Base-by-base conservation (phyloP, 2,113 vertebrate species). In the Eublepharis macularius region DNA sequence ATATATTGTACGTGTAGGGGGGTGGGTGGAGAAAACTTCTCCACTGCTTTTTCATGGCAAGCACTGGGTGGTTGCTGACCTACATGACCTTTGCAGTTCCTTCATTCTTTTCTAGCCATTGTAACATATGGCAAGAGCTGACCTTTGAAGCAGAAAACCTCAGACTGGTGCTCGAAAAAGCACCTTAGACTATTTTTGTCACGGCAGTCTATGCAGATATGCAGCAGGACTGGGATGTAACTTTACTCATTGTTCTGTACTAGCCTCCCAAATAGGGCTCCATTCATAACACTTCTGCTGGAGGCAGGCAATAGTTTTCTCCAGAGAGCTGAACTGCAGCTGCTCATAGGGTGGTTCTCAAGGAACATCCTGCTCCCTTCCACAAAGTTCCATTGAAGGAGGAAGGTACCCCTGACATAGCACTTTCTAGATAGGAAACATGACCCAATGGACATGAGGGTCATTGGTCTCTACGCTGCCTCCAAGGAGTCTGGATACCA, bases 61-160 rank as follows among this genome's bases (percentile, higher is more conserved):
- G 78, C 43, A 45, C 77, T 63, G 81, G 87, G 81, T 70, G 39
- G 83, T 45, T 32, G 69, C 2, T 68, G 68, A 91, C 4, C 39
- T 86, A 32, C 8, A 9, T 66, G 66, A 2, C 32, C 0, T 0
- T 11, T 41, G 6, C 36, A 29, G 66, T 74, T 66, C 10, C 32
- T n/a, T 45, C 2, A 39, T 80, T 86, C 7, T 12, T 72, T 47
- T 24, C 69, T 11, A 69, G 4, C 19, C 51, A 43, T n/a, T 41
- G 29, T 10, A 32, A 69, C 32, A 4, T 41, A 14, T 54, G 17
- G 41, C 45, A 34, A 34, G 12, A 29, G 29, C 47, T 72, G 43
- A 81, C 17, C n/a, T 81, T 69, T 70, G 45, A 39, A 24, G 51
- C 66, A 26, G 47, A 34, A 3, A 77, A 78, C 17, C 36, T 78